A percentile compares a stretch with the other conserved stretches of the same genome.
These are phyloP conservation scores for Hirtodrosophila cameraria DNA, from an alignment of 2,888 invertebrate genomes.

Conservation along the genomic window DNA sequence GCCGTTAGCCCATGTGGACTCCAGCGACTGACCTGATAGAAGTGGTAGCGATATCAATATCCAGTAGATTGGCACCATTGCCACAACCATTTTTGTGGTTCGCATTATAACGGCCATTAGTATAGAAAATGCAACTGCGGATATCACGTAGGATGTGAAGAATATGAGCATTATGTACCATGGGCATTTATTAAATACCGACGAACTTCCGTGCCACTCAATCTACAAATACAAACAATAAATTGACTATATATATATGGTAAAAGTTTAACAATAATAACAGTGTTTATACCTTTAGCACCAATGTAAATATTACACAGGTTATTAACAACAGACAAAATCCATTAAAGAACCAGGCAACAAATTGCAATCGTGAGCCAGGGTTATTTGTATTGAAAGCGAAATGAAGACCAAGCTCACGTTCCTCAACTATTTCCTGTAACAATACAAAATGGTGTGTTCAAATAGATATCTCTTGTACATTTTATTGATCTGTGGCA, in stretches of 20 bases:
- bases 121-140: constrained; percentile 40
- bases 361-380: constrained; percentile 18
- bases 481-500: no score
- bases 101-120: constrained; percentile 28
- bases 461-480: no score
- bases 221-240: constrained; percentile 40
- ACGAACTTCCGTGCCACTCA: constrained; percentile 24
- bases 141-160: constrained; percentile 32
- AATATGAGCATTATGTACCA: constrained; percentile 41
- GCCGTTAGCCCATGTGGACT: not conserved
- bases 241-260: not conserved
- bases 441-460: not conserved
- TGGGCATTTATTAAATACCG: constrained; percentile 33
- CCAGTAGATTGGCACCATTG: constrained; percentile 51
- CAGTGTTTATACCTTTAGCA: constrained; percentile 44
- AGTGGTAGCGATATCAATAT: constrained; percentile 48
- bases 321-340: constrained; percentile 30
- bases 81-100: constrained; percentile 25
- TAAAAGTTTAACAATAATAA: not conserved
- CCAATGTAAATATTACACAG: constrained; percentile 5
- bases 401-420: constrained; percentile 21
- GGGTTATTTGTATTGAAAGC: constrained; percentile 20
- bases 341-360: constrained; percentile 49
- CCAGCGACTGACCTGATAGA: constrained; percentile 12
- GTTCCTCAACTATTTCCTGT: constrained; percentile 56